Evolutionary conservation across 1,140 invertebrate genomes (phyloP).

Genomic region (Drosophila leontia): DNA sequence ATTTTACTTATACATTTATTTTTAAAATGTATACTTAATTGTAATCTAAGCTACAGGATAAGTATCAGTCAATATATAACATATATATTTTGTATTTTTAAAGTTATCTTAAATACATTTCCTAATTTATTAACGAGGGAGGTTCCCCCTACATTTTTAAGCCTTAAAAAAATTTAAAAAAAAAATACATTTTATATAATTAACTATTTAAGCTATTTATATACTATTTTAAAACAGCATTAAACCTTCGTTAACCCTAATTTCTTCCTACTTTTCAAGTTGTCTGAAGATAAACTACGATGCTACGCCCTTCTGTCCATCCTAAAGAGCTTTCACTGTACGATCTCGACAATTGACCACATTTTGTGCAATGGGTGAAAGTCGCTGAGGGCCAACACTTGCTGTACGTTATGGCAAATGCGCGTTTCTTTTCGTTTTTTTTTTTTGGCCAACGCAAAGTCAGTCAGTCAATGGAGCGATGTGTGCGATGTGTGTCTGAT

Average conservation of each 20-base stretch:
- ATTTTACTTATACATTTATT: too few relatives aligned
- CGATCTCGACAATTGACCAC: constrained; percentile 23
- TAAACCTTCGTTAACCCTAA: neutral
- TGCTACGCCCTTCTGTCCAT: constrained; percentile 6
- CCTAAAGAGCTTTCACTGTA: constrained; percentile 14
- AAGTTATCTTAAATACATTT: too few relatives aligned
- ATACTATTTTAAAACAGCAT: neutral
- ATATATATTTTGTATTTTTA: too few relatives aligned
- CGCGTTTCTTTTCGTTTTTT: constrained; percentile 31
- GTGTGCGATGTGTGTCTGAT: neutral
- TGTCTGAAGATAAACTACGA: neutral
- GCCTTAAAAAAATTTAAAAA: neutral
- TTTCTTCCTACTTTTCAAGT: neutral
- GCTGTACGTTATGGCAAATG: constrained; percentile 30
- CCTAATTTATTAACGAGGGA: too few relatives aligned
- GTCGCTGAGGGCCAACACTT: constrained; percentile 48
- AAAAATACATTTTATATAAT: neutral
- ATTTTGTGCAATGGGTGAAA: constrained; percentile 65
- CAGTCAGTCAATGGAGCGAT: constrained; percentile 23
- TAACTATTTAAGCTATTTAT: neutral
- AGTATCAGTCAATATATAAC: too few relatives aligned
- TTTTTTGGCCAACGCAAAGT: constrained; percentile 34
- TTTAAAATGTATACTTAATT: too few relatives aligned
- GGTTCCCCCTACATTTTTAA: too few relatives aligned
- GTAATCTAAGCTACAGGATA: too few relatives aligned